phyloP scores from a whole-genome alignment of 2,888 invertebrate species.

The Watsonalla cultraria region DNA sequence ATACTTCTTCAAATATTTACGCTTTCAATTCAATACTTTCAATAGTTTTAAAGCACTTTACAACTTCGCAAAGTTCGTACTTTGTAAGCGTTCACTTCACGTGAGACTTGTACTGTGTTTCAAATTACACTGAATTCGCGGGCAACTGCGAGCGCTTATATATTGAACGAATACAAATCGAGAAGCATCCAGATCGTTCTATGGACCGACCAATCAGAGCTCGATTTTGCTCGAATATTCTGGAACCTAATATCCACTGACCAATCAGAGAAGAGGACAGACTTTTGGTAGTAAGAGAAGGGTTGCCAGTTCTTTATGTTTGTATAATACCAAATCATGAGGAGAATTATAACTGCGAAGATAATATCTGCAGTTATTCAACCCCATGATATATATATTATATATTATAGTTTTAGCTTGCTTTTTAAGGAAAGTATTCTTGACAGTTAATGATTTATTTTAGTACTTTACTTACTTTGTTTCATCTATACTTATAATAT shows the following conservation, averaged over 20 bases:
- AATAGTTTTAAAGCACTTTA: no score
- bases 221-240: neutral
- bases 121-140: slow-evolving; percentile 55
- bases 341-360: no score
- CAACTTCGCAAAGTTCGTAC: slow-evolving; percentile 21
- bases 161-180: slow-evolving; percentile 41
- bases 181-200: slow-evolving; percentile 1
- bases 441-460: no score
- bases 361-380: no score
- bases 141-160: slow-evolving; percentile 41
- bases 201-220: neutral
- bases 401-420: no score
- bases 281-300: neutral
- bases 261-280: neutral
- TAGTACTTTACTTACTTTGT: no score
- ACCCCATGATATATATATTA: no score
- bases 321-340: no score
- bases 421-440: no score
- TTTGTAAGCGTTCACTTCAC: slow-evolving; percentile 31
- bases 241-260: neutral
- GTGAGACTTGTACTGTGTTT: slow-evolving; percentile 49
- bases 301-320: neutral
- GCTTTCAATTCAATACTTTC: no score
- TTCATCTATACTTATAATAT: no score
- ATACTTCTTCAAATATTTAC: no score